Evolutionary conservation across 2,113 vertebrate species (phyloP).

Genomic region (Lophotis ruficrista): DNA sequence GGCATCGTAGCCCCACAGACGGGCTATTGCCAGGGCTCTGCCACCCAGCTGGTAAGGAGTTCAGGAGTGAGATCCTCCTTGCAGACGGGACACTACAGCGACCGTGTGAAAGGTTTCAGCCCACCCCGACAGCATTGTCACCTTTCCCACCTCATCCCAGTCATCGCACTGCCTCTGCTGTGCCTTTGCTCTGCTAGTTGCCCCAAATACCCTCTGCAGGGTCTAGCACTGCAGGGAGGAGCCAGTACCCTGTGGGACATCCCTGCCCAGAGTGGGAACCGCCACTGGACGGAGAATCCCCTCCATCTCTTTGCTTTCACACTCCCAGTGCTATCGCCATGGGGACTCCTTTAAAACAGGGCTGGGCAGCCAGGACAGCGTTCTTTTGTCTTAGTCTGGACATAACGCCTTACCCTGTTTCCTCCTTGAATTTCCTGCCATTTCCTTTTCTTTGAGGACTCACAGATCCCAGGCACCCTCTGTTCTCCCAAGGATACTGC

Average conservation of each 20-base stretch:
- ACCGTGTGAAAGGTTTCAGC: background rate
- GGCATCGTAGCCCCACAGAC: background rate
- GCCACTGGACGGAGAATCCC: background rate
- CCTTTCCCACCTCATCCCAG: background rate
- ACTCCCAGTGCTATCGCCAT: background rate
- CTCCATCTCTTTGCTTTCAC: background rate
- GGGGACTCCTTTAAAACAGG: background rate
- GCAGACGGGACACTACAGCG: background rate
- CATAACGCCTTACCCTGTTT: background rate
- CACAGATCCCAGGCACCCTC: background rate
- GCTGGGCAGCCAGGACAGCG: background rate
- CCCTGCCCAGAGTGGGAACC: background rate
- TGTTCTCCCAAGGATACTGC: background rate
- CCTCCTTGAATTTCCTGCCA: background rate
- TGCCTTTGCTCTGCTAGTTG: fast-evolving
- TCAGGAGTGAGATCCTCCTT: background rate
- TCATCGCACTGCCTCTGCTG: background rate
- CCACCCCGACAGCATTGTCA: background rate
- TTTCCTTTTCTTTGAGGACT: background rate
- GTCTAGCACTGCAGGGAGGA: background rate
- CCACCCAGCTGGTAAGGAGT: background rate
- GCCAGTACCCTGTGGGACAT: background rate
- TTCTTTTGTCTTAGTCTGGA: background rate
- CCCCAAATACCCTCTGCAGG: background rate
- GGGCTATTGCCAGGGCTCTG: background rate